Base-by-base conservation (phyloP, 2,113 vertebrate species). In the Cephalopterus ornatus region DNA sequence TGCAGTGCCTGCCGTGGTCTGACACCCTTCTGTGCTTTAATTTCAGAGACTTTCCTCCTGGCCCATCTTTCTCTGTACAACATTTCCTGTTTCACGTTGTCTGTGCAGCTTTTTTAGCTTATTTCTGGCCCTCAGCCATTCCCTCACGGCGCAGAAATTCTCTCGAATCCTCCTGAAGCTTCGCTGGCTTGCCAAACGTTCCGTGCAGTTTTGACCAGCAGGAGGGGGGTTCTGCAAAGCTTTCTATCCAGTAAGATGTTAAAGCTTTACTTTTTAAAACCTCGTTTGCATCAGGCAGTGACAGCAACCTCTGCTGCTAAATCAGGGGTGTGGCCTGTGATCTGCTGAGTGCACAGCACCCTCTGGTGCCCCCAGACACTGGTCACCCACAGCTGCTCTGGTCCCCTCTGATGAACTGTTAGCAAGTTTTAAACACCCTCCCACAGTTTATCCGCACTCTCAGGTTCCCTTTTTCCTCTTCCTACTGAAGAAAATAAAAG, bases 271-370 rank as follows among this genome's bases (percentile, higher is more conserved):
- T 56, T 39, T 50, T 63, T 9, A 14, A 32, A 56, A 49, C 26
- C 1, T 19, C 84, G 37, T 72, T 86, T 84, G 47, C 66, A 42
- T 22, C 80, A 74, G 65, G 9, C 37, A 37, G 73, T 49, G 33
- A 1, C 30, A 55, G 37, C 5, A 46, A 27, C 20, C 27, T 23
- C 19, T 23, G 13, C 14, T 21, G 32, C n/a, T 46, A 18, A 14
- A 24, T 5, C 7, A 33, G 20, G 44, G 23, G 13, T 30, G 39
- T 30, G 46, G 33, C 35, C 47, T 52, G 79, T 19, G 55, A 5
- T 92, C 71, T 58, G 44, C 78, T 91, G 71, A 58, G 95, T 15
- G 77, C 73, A 91, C 77, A 97, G 96, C 96, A 94, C 95, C 96
- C 95, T 97, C 96, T 96, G 84, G 92, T 96, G 96, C 96, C 83